phyloP scores from a whole-genome alignment of 2,797 vertebrate species.

The Xerus rutilus region DNA sequence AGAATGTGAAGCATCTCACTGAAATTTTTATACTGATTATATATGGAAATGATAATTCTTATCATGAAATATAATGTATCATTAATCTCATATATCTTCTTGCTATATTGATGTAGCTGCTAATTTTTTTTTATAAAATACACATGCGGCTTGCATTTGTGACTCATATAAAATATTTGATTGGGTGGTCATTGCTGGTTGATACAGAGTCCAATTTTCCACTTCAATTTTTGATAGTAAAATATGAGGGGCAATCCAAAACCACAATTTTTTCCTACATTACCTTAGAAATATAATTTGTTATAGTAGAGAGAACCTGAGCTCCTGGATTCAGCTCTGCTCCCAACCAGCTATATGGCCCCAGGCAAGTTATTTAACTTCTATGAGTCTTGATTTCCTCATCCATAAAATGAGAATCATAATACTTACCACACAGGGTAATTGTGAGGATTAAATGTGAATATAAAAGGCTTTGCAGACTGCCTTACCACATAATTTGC shows the following conservation, averaged over 20 bases:
- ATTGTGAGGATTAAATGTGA: conserved; percentile 25
- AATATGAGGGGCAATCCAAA: conserved; percentile 29
- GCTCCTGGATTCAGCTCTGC: neutral
- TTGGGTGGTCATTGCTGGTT: neutral
- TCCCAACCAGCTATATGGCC: conserved; percentile 24
- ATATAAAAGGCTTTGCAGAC: conserved; percentile 45
- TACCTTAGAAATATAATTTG: conserved; percentile 62
- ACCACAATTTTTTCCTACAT: conserved; percentile 1
- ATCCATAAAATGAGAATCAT: conserved; percentile 69
- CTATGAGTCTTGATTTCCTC: conserved; percentile 59
- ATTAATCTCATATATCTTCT: neutral
- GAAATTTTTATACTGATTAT: neutral
- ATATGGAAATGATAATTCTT: conserved; percentile 26
- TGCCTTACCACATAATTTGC: neutral
- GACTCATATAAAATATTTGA: neutral
- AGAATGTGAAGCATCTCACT: neutral
- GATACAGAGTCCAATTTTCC: neutral
- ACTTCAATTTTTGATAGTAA: conserved; percentile 8
- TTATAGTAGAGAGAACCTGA: conserved; percentile 45
- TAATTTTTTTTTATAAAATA: neutral
- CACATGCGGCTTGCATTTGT: neutral
- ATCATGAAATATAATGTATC: neutral
- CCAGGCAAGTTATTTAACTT: conserved; percentile 66
- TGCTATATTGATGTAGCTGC: neutral
- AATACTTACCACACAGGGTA: conserved; percentile 54